These are phyloP conservation scores for Meghimatium bilineatum DNA, from an alignment of 2,888 invertebrate species.

Conservation along the genomic window DNA sequence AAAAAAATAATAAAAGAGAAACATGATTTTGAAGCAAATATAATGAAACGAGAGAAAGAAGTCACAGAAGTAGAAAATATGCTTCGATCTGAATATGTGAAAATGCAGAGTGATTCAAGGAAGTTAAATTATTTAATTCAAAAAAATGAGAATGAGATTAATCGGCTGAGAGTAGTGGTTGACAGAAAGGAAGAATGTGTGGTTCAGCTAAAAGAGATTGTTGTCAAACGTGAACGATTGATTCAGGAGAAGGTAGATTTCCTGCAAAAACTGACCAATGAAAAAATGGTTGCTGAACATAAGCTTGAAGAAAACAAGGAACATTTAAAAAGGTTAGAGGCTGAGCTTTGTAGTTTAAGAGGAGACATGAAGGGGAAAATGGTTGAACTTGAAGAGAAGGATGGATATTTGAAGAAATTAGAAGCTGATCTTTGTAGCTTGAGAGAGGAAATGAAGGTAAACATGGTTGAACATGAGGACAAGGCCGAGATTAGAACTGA, in stretches of 20 bases:
- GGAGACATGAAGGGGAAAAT: slow-evolving; percentile 9
- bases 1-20: slow-evolving; percentile 35
- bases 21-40: slow-evolving; percentile 19
- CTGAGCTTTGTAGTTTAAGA: slow-evolving; percentile 4
- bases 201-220: slow-evolving; percentile 19
- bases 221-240: slow-evolving; percentile 30
- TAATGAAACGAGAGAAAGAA: slow-evolving; percentile 41
- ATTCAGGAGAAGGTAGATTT: slow-evolving; percentile 27
- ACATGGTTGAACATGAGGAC: neutral
- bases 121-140: slow-evolving; percentile 25
- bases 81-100: slow-evolving; percentile 52
- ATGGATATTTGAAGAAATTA: too few species aligned
- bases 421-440: neutral
- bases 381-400: slow-evolving; percentile 6
- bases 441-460: neutral
- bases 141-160: slow-evolving; percentile 49
- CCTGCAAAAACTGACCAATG: slow-evolving; percentile 16
- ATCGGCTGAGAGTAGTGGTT: slow-evolving; percentile 51
- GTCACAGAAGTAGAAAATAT: slow-evolving; percentile 36
- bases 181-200: slow-evolving; percentile 49
- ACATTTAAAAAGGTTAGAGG: slow-evolving; percentile 8
- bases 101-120: slow-evolving; percentile 45
- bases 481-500: neutral
- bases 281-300: slow-evolving; percentile 16
- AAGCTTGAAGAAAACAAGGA: slow-evolving; percentile 10